Evolutionary conservation across 2,113 vertebrate genomes (phyloP).

Genomic region (Maccullochella peelii): DNA sequence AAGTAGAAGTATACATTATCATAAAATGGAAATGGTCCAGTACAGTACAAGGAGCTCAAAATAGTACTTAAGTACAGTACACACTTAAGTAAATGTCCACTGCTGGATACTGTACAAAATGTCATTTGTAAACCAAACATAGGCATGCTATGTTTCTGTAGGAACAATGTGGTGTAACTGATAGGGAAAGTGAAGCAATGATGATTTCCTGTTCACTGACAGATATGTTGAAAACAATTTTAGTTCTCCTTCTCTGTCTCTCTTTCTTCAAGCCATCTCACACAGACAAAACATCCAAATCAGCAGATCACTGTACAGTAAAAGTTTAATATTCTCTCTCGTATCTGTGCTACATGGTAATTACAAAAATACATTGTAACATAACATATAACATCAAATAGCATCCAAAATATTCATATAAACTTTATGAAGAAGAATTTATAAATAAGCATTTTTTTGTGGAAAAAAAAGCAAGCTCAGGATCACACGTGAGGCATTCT

Average conservation of each 20-base stretch:
- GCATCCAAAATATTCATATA: slow-evolving; percentile 55
- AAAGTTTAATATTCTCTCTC: slow-evolving; percentile 63
- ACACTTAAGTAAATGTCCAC: neutral
- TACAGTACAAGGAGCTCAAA: neutral
- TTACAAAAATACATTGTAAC: slow-evolving; percentile 74
- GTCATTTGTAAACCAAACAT: neutral
- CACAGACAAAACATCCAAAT: slow-evolving; percentile 13
- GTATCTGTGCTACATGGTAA: slow-evolving; percentile 54
- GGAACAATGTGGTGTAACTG: slow-evolving; percentile 14
- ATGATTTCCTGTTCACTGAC: neutral
- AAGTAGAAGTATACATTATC: neutral
- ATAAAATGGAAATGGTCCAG: neutral
- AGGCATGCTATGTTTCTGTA: neutral
- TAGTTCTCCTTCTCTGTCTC: neutral
- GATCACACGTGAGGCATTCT: slow-evolving; percentile 67
- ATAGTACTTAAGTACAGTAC: neutral
- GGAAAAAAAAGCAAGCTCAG: slow-evolving; percentile 54
- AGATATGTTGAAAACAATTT: neutral
- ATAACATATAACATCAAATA: slow-evolving; percentile 54
- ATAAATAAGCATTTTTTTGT: slow-evolving; percentile 52
- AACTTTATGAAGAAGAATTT: slow-evolving; percentile 60
- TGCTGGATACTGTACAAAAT: neutral
- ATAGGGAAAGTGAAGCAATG: slow-evolving; percentile 17
- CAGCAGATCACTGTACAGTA: slow-evolving; percentile 3
- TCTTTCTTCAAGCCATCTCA: neutral